Conservation (phyloP, 2,113 vertebrate species). For the Phocoena phocoena region DNA sequence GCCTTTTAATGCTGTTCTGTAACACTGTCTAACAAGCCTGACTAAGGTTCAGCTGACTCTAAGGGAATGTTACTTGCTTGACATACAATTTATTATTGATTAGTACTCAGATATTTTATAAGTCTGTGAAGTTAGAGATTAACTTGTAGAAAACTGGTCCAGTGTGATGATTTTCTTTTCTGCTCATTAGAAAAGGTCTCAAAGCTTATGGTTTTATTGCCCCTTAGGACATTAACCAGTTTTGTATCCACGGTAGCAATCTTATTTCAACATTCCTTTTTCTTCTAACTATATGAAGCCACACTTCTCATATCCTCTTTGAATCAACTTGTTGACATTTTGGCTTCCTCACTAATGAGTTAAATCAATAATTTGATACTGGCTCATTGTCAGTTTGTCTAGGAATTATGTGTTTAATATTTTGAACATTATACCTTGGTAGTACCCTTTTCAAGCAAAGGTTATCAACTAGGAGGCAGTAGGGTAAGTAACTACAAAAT, state of each 20-base stretch:
- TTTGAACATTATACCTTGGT: slow-evolving; percentile 21
- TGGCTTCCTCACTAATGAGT: background rate
- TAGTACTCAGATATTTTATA: background rate
- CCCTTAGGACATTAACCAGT: background rate
- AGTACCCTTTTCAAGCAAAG: background rate
- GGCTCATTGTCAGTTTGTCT: background rate
- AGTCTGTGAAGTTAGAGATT: slow-evolving; percentile 4
- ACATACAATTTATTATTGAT: background rate
- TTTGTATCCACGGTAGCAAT: background rate
- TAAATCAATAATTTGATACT: slow-evolving; percentile 19
- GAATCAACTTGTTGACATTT: background rate
- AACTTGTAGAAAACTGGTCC: background rate
- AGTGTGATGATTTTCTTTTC: slow-evolving; percentile 28
- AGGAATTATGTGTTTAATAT: slow-evolving; percentile 9
- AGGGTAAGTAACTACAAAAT: background rate
- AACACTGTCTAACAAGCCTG: background rate
- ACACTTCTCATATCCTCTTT: background rate
- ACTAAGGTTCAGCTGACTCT: background rate
- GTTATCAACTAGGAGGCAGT: background rate
- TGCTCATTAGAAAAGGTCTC: background rate
- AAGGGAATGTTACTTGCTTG: background rate
- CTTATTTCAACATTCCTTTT: slow-evolving; percentile 39
- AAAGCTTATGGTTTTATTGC: background rate
- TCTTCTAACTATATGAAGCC: background rate
- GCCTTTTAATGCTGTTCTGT: background rate